These are phyloP conservation scores for Arizona elegans DNA, from an alignment of 2,113 vertebrate species.

Conservation along the genomic window DNA sequence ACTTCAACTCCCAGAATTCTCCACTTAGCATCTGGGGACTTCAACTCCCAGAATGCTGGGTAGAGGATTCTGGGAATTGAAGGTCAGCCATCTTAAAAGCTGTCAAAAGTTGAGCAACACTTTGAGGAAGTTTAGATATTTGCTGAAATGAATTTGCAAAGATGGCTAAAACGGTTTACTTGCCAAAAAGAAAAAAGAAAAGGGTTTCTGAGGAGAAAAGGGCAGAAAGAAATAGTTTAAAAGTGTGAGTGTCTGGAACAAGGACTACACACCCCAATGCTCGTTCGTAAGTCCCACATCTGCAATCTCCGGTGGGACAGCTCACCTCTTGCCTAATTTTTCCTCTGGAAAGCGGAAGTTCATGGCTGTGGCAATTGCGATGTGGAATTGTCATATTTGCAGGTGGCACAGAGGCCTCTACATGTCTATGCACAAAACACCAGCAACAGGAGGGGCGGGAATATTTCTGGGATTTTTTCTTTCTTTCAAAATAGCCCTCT, in stretches of 20 bases:
- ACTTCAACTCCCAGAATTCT: no score
- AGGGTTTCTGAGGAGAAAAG: not conserved
- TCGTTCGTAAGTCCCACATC: not conserved
- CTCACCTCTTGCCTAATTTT: not conserved
- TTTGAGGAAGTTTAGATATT: not conserved
- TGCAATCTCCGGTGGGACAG: not conserved
- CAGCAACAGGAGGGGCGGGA: not conserved
- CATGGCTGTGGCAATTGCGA: not conserved
- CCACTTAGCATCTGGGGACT: not conserved
- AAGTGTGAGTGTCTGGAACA: not conserved
- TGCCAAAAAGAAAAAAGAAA: no score
- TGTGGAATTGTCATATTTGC: not conserved
- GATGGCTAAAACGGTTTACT: not conserved
- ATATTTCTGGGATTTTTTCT: not conserved
- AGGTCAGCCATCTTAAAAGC: not conserved
- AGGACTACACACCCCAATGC: not conserved
- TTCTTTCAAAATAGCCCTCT: not conserved
- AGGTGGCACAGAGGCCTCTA: not conserved
- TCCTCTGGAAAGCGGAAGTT: not conserved
- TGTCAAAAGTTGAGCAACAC: not conserved
- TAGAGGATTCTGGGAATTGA: not conserved
- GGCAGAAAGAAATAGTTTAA: not conserved
- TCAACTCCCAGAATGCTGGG: not conserved
- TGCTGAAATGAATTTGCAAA: not conserved
- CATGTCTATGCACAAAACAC: fast-evolving